A percentile compares a stretch with the other conserved stretches of the same genome.
phyloP scores from a whole-genome alignment of 2,113 vertebrate species.

The Lathamus discolor region DNA sequence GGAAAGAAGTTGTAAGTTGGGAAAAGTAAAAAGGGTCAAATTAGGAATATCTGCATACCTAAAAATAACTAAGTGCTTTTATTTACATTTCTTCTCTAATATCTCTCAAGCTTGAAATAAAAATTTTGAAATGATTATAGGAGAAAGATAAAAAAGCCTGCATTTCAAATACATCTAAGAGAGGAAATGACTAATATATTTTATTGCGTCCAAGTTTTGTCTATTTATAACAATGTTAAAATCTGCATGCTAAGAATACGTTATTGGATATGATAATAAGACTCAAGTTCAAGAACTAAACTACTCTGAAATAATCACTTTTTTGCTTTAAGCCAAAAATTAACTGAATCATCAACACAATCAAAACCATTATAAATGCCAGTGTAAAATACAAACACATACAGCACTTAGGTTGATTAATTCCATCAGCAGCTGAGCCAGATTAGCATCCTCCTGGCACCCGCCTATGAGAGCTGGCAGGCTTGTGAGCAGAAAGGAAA shows the following conservation, averaged over 20 bases:
- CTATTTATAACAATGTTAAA: neutral
- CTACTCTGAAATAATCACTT: neutral
- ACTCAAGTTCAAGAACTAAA: neutral
- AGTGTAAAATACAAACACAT: neutral
- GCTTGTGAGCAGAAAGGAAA: slow-evolving; percentile 18
- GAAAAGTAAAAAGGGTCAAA: neutral
- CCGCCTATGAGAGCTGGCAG: neutral
- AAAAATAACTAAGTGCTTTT: neutral
- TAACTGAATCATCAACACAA: neutral
- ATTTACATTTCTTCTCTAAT: neutral
- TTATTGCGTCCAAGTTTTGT: neutral
- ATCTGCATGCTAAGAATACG: neutral
- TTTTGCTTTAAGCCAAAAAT: neutral
- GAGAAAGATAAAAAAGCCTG: neutral
- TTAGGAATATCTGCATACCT: neutral
- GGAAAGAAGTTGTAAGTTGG: neutral
- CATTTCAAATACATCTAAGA: neutral
- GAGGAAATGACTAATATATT: neutral
- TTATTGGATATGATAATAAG: neutral
- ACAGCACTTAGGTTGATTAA: neutral
- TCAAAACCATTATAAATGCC: neutral
- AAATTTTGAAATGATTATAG: neutral
- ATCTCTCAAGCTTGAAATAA: neutral
- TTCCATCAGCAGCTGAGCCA: neutral
- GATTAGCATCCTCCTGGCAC: neutral